phyloP scores from a whole-genome alignment of 1,140 invertebrate species.

The Aphelenchoides fujianensis region DNA sequence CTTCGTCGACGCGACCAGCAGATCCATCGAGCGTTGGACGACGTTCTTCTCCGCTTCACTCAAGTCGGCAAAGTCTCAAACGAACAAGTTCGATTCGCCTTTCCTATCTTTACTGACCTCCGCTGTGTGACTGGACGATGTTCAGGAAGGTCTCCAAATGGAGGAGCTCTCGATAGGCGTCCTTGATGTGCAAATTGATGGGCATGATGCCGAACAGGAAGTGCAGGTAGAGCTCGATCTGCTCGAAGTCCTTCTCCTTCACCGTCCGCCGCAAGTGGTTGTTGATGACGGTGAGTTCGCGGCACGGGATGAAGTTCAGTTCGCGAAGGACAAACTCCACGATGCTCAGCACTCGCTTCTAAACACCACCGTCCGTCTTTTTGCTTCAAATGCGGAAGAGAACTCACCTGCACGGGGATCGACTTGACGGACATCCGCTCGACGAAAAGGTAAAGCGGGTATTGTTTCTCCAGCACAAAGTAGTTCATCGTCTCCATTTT shows the following conservation, averaged over 20 bases:
- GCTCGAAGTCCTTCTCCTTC: constrained; percentile 47
- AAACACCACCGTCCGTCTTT: too few species aligned
- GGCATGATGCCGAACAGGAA: constrained; percentile 65
- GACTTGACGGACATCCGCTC: constrained; percentile 89
- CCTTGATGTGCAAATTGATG: constrained; percentile 87
- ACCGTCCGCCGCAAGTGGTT: constrained; percentile 78
- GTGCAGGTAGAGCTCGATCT: constrained; percentile 68
- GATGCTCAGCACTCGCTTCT: constrained; percentile 89
- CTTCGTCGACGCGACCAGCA: constrained; percentile 41
- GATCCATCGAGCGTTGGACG: constrained; percentile 37
- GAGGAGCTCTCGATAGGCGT: constrained; percentile 95
- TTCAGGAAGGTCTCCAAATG: constrained; percentile 82
- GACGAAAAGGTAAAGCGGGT: constrained; percentile 88
- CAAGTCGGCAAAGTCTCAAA: background rate
- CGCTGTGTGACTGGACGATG: constrained; percentile 31
- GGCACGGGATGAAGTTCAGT: constrained; percentile 95
- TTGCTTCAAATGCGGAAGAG: too few species aligned
- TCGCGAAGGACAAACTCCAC: constrained; percentile 94
- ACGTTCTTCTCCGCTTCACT: background rate
- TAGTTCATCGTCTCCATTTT: constrained; percentile 97
- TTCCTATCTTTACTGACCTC: constrained; percentile 48
- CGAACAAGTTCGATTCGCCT: background rate
- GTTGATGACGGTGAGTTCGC: constrained; percentile 92
- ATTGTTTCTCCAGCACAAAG: constrained; percentile 93
- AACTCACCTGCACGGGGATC: constrained; percentile 78